Evolutionary conservation across 1,140 invertebrate species (phyloP), one percentile per base, ranked within the genome.

Genomic region (Trissolcus basalis): DNA sequence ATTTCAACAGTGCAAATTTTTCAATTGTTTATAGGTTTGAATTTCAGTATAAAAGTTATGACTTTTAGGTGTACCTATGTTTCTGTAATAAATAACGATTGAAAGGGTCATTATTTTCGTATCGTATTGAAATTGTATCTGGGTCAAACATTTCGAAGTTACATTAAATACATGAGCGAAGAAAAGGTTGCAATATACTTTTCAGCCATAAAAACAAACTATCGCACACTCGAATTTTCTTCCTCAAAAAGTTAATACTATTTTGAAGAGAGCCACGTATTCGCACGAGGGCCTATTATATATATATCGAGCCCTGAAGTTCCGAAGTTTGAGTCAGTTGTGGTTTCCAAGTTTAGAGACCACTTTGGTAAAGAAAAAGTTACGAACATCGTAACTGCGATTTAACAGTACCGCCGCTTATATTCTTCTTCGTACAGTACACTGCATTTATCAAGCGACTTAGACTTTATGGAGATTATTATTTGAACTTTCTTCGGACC

Each of bases 291-390:
- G 51, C 55, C 72, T 77, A 73, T 77, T 77, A 77, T 27, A 27
- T 73, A 73, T 64, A 27, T 73, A 73, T 64, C 48, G 69, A 72
- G 53, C 45, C 19, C 47, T 19, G 36, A 33, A 61, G 74, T 72
- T 63, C 6, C 48, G 35, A 77, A 77, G 53, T 75, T 79, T 33
- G 65, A 68, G 63, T 61, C 39, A 72, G 54, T 68, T 67, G 68
- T 47, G 74, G 79, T 80, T 79, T 80, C 72, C 70, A 72, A 80
- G 79, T 82, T 82, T 74, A 50, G 72, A 72, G 78, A 81, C 55
- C 76, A 81, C 74, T 80, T 77, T 51, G 56, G 48, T 14, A 70
- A 68, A 78, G 80, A 71, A 81, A 80, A 80, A 81, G 77, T 79
- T 70, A 58, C 55, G 70, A 80, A 80, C 67, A 70, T 78, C 78